Conservation (phyloP, 2,888 invertebrate species). For the Polydrusus pterygomalis region DNA sequence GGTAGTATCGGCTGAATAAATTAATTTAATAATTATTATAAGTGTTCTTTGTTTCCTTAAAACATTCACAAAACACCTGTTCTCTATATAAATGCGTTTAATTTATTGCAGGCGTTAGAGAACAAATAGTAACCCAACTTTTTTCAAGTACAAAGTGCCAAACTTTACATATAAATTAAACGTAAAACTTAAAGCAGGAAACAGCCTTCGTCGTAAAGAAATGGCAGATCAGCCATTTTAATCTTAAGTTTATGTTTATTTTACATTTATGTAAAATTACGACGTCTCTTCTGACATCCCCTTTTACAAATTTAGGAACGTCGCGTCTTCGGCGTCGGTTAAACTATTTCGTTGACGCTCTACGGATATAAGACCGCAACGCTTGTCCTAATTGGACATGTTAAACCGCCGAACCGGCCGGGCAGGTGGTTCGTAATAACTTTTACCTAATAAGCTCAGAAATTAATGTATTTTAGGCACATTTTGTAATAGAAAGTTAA, state of each 20-base stretch:
- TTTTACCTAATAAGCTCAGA: conserved; percentile 12
- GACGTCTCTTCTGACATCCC: conserved; percentile 10
- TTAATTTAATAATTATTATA: no score
- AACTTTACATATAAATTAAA: conserved; percentile 1
- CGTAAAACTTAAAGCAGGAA: background rate
- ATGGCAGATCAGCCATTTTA: conserved; percentile 5
- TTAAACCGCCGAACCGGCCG: conserved; percentile 19
- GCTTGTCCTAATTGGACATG: conserved; percentile 25
- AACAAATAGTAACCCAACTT: no score
- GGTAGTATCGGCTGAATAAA: no score
- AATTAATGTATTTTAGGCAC: background rate
- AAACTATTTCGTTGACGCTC: conserved; percentile 9
- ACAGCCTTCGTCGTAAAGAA: background rate
- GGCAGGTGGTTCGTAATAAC: conserved; percentile 33
- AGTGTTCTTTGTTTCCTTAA: no score
- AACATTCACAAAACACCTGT: no score
- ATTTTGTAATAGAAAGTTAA: conserved; percentile 14
- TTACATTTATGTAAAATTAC: conserved; percentile 2
- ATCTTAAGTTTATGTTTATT: conserved; percentile 9
- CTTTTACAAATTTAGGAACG: conserved; percentile 1
- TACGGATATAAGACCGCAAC: background rate
- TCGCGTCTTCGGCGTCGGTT: conserved; percentile 6
- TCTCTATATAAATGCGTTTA: no score
- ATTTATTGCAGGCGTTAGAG: no score
- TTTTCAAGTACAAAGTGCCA: no score